phyloP scores from a whole-genome alignment of 2,888 invertebrate species.

The Rosalia funebris region DNA sequence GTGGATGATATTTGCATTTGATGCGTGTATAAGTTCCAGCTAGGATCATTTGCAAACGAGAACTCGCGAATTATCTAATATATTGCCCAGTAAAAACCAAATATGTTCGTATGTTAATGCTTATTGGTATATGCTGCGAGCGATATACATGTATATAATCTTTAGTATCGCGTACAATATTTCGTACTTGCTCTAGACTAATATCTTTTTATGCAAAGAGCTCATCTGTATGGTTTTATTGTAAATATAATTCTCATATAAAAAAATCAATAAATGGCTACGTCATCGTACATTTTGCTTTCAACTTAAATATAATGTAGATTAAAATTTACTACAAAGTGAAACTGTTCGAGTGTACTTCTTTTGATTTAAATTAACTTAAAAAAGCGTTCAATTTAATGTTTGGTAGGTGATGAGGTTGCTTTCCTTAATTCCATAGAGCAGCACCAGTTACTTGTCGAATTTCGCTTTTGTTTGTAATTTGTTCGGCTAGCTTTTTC shows the following conservation, averaged over 20 bases:
- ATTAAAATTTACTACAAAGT: background rate
- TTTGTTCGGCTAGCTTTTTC: background rate
- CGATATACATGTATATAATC: too few relatives aligned
- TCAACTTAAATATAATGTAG: background rate
- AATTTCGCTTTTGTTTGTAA: background rate
- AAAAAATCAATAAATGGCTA: background rate
- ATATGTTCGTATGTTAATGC: background rate
- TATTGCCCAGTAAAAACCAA: background rate
- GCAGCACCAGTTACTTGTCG: background rate
- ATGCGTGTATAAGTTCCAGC: background rate
- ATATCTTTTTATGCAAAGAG: background rate
- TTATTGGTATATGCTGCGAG: too few relatives aligned
- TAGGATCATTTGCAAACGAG: background rate
- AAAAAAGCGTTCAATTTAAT: background rate
- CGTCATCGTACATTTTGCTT: background rate
- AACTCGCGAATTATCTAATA: background rate
- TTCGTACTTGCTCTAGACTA: background rate
- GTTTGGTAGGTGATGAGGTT: background rate
- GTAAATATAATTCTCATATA: background rate
- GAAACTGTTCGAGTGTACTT: background rate
- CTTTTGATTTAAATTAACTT: background rate
- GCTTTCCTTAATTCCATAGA: background rate
- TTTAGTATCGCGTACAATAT: background rate
- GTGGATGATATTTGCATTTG: background rate
- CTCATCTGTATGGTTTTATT: background rate